Evolutionary conservation across 2,888 invertebrate genomes (phyloP), one percentile per base, ranked within the genome.

Genomic region (Leistus spinibarbis): DNA sequence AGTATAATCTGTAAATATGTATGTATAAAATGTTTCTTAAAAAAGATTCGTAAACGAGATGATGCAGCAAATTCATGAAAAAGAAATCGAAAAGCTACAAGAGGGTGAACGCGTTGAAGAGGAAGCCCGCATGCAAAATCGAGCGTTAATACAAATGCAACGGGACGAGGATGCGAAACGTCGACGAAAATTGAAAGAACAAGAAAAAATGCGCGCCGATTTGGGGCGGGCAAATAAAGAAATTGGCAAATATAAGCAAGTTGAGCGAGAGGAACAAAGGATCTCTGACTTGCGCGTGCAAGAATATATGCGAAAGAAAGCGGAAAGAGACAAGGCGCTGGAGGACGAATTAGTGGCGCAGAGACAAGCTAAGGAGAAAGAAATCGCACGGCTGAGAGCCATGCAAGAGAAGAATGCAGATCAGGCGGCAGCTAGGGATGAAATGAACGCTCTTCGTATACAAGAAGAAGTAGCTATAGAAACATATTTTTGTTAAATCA

Each of bases 21-120:
- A 3, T 16, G 54, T 3, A 16, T 53, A 9, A 54, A 54, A 60
- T 60, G 22, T 57, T 19, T 20, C 5, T 54, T 17, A 54, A 16
- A 23, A 68, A 54, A 81, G 80, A 68, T 85, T 83, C 70, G 81
- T 82, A 3, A 79, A 79, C 13, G 82, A 84, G 75, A 80, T 87
- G 1, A 81, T 82, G 54, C 83, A 86, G 67, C 90, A 90, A 82
- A 87, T 90, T 22, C 82, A 83, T 71, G 86, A 88, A 73, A 89
- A 89, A 78, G 88, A 89, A 78, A 83, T 87, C 13, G 84, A 87
- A 53, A 83, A 85, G 17, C 79, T 88, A 76, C 85, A 92, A 82
- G 90, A 91, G 82, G 90, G 90, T 0, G 91, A 92, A 79, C 87
- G 88, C 20, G 89, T 89, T n/a, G 90, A 91, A 79, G 91, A 92